These are phyloP conservation scores for Paralichthys olivaceus DNA, from an alignment of 2,113 vertebrate genomes.

Conservation along the genomic window DNA sequence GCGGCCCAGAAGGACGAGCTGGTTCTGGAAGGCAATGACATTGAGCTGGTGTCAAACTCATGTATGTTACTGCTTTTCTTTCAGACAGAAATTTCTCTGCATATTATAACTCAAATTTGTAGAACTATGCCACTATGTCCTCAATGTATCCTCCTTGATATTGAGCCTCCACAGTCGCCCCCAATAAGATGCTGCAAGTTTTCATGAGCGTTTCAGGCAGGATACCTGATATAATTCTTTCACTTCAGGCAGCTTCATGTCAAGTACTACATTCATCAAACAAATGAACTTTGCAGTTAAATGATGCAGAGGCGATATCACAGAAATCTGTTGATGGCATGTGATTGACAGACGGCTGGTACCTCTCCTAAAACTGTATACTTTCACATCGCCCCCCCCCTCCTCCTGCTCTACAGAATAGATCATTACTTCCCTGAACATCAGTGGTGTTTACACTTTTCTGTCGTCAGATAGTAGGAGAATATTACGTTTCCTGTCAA, in stretches of 20 bases:
- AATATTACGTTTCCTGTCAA: not conserved
- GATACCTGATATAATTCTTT: too few relatives aligned
- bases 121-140: not conserved
- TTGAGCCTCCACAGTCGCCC: too few relatives aligned
- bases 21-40: constrained; percentile 96
- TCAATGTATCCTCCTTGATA: too few relatives aligned
- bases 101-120: not conserved
- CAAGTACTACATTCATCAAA: too few relatives aligned
- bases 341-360: not conserved
- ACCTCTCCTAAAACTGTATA: not conserved
- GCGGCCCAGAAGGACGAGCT: constrained; percentile 96
- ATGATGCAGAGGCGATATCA: too few relatives aligned
- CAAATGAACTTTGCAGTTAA: too few relatives aligned
- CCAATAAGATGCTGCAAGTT: too few relatives aligned
- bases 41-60: constrained; percentile 98
- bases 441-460: not conserved
- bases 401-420: not conserved
- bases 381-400: not conserved
- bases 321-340: not conserved
- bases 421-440: not conserved
- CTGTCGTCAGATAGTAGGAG: not conserved
- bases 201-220: too few relatives aligned
- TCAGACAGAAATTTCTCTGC: not conserved
- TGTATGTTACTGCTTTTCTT: constrained; percentile 78
- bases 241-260: not conserved